Evolutionary conservation across 2,888 invertebrate species (phyloP), one percentile per base, ranked within the genome.

Genomic region (Meghimatium bilineatum): DNA sequence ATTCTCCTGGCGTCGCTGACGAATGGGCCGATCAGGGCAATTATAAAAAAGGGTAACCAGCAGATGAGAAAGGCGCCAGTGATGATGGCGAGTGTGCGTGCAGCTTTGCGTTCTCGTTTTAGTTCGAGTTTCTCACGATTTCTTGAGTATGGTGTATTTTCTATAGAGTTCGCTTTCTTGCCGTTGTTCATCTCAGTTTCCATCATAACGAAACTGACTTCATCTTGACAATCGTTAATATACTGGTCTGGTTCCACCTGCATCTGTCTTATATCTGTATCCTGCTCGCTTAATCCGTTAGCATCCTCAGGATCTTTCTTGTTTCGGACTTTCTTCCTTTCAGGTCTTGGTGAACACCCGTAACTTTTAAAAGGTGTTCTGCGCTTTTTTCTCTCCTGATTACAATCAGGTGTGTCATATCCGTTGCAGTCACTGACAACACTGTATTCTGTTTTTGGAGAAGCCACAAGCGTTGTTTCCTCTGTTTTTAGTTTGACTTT

Each of bases 1-100:
- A 87, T 76, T 29, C 85, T 85, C 49, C 86, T 88, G n/a, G 87
- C 86, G 88, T 96, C 95, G 93, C 97, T 97, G 44, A 97, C 95
- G 81, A 97, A 95, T 0, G 98, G 97, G 95, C 96, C 96, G 80
- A 97, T 94, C 74, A 98, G 94, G 1, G 98, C 97, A 94, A 97
- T 95, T 82, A 97, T 95, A 94, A 98, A 98, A 95, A 98, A 98
- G 26, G 98, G 98, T 88, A 98, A 94, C 98, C 98, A 98, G 93
- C 98, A 98, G 90, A 97, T 95, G 84, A 98, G 97, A 94, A 98
- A 98, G 63, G 97, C 92, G 78, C 98, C 98, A 20, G 99, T 99
- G 90, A 99, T 99, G 52, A 94, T 93, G 29, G 91, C 93, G 66
- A 94, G 88, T 44, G 93, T 93, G 82, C 93, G 87, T 10, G 93